Base-by-base conservation (phyloP, 2,888 invertebrate species). In the Cartodere bifasciata region DNA sequence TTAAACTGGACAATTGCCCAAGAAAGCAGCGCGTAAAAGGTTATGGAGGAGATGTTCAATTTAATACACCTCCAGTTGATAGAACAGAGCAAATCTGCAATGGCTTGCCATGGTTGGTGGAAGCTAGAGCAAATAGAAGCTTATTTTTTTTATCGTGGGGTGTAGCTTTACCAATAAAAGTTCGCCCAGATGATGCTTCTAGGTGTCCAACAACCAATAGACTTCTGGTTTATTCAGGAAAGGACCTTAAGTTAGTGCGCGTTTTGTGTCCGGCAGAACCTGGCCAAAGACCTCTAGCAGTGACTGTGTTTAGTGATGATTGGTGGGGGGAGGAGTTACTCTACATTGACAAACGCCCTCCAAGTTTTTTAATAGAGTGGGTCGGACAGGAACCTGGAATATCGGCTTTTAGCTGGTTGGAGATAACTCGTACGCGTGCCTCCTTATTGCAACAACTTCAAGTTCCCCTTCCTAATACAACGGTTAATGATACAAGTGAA, bases 131-230 rank as follows among this genome's bases (percentile, higher is more conserved):
- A 38, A 85, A 85, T 52, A 72, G 80, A 28, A 84, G 84, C 22
- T 67, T 87, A 33, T 86, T 83, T 54, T 64, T 87, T 34, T 67
- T 85, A 41, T 82, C 84, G 23, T 85, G 85, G 85, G 86, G 86
- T 25, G 75, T 75, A 42, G 76, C 81, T 49, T 53, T 85, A 41
- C 71, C 76, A 1, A 59, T 72, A 11, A 72, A 74, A 44, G 69
- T 74, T 2, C 60, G 70, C 4, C 58, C 64, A 0, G 66, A 70
- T 35, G 77, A 76, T 43, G 65, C 72, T 2, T 68, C 70, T 37
- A 68, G 75, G 36, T 87, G 87, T 53, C 74, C 75, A 32, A 85
- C 85, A 10, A 61, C 69, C 44, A 87, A 87, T 57, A 68, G 87
- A 17, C 64, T 90, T 34, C 70, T 88, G 40, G 71, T 88, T 23